These are phyloP conservation scores for Neostethus bicornis DNA, from an alignment of 2,797 vertebrate species.

Conservation along the genomic window DNA sequence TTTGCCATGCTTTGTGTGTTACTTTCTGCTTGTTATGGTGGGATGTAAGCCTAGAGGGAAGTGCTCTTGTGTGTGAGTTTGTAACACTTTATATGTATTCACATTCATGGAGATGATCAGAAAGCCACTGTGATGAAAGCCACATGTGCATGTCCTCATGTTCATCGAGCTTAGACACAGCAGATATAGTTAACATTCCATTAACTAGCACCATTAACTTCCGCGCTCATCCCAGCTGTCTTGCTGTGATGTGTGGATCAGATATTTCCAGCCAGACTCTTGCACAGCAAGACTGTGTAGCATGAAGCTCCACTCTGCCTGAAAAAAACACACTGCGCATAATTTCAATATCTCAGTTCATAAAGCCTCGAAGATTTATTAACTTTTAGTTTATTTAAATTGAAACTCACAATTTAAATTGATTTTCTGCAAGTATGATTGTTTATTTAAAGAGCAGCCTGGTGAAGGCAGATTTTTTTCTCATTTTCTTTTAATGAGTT, in stretches of 20 bases:
- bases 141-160: constrained; percentile 10
- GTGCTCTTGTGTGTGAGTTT: constrained; percentile 16
- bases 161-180: constrained; percentile 21
- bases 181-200: constrained; percentile 11
- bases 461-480: constrained; percentile 16
- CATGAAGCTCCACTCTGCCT: constrained; percentile 33
- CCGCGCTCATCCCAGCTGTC: constrained; percentile 5
- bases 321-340: constrained; percentile 22
- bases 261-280: constrained; percentile 41
- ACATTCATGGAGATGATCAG: constrained; percentile 21
- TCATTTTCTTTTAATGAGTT: constrained; percentile 23
- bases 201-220: constrained; percentile 25
- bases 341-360: constrained; percentile 25
- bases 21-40: neutral
- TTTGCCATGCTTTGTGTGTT: neutral
- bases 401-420: constrained; percentile 53
- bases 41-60: neutral
- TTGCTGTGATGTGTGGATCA: constrained; percentile 44
- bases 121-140: constrained; percentile 12
- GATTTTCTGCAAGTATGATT: constrained; percentile 35
- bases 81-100: constrained; percentile 25
- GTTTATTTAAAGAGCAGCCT: constrained; percentile 37
- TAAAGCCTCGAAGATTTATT: constrained; percentile 21
- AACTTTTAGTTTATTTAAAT: constrained; percentile 44
- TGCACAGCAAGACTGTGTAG: constrained; percentile 40